phyloP scores from a whole-genome alignment of 2,797 vertebrate species.

The Falco novaeseelandiae region DNA sequence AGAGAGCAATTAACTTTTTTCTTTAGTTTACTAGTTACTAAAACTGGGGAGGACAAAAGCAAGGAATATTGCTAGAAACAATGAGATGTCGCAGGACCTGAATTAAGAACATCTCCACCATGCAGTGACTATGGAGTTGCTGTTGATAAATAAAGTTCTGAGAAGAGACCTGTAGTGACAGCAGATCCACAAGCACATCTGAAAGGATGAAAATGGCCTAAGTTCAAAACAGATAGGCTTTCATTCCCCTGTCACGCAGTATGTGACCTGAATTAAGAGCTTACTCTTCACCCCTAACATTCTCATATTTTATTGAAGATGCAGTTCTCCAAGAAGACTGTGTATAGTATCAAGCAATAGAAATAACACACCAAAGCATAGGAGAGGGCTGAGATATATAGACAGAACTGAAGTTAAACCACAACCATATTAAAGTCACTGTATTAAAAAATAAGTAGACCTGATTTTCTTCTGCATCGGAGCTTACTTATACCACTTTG shows the following conservation, averaged over 20 bases:
- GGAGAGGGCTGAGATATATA: slow-evolving; percentile 7
- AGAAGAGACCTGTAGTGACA: slow-evolving; percentile 12
- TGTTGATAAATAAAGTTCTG: slow-evolving; percentile 8
- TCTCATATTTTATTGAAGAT: slow-evolving; percentile 68
- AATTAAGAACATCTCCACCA: background rate
- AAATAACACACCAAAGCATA: slow-evolving; percentile 14
- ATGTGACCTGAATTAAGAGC: slow-evolving; percentile 57
- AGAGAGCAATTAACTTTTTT: background rate
- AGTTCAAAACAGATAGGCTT: slow-evolving; percentile 35
- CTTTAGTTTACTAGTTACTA: background rate
- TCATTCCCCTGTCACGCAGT: slow-evolving; percentile 21
- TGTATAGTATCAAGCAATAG: background rate
- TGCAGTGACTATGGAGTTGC: background rate
- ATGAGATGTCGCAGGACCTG: background rate
- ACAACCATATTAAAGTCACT: slow-evolving; percentile 23
- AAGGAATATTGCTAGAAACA: background rate
- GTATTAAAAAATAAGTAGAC: slow-evolving; percentile 50
- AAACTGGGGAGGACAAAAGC: background rate
- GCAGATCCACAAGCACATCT: background rate
- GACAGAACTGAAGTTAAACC: slow-evolving; percentile 39
- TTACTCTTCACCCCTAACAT: background rate
- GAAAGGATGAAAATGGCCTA: slow-evolving; percentile 41
- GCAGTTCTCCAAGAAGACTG: background rate
- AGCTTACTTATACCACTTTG: background rate
- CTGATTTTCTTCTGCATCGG: slow-evolving; percentile 35